A percentile compares a stretch with the other conserved stretches of the same genome.
These are phyloP conservation scores for Eurytoma adleriae DNA, from an alignment of 2,888 invertebrate species.

Conservation along the genomic window DNA sequence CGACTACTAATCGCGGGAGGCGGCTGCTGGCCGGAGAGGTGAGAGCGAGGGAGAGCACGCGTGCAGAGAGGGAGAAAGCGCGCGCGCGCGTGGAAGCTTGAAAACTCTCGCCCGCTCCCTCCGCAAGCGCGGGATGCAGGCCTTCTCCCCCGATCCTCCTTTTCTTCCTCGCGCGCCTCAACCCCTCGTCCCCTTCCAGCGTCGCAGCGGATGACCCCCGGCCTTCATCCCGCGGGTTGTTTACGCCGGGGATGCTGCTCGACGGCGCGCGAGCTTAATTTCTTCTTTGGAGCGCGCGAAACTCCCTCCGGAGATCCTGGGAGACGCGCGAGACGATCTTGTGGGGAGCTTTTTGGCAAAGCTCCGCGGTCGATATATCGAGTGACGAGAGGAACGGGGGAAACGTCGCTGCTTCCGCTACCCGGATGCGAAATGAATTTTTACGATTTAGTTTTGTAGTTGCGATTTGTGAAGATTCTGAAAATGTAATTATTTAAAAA, in stretches of 20 bases:
- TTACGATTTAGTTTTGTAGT: not conserved
- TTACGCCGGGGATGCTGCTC: not conserved
- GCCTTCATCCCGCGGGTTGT: not conserved
- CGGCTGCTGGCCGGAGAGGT: conserved; percentile 1
- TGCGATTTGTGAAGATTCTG: not conserved
- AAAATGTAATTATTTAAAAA: not conserved
- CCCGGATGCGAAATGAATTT: no score
- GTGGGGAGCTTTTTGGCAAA: no score
- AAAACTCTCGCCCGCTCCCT: no score
- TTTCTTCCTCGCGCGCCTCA: not conserved
- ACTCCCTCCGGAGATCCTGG: no score
- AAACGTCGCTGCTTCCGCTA: no score
- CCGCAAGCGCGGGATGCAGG: no score
- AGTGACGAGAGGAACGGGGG: no score
- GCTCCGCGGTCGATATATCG: no score
- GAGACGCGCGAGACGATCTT: no score
- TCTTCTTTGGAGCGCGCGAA: no score
- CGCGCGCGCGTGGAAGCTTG: conserved; percentile 11
- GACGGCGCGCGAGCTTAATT: not conserved
- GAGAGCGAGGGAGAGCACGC: not conserved
- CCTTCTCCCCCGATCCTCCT: not conserved
- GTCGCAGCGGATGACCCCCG: not conserved
- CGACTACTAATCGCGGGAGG: conserved; percentile 32
- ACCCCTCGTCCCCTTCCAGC: not conserved
- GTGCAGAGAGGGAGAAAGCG: not conserved